phyloP scores from a whole-genome alignment of 2,888 invertebrate genomes.

The Amiota communis region DNA sequence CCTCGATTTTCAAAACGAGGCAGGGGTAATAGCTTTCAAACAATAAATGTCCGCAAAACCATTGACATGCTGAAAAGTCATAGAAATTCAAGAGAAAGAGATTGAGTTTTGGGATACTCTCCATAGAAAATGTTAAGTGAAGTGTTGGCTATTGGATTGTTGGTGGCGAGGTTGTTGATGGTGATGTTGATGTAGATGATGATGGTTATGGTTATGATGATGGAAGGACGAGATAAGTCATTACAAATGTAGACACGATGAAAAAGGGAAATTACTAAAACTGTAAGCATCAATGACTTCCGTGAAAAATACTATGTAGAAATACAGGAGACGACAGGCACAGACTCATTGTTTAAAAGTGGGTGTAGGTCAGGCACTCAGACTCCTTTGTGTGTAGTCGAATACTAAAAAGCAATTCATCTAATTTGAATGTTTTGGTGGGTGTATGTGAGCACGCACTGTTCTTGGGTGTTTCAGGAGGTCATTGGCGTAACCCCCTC shows the following conservation, averaged over 20 bases:
- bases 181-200: too few relatives aligned
- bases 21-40: constrained; percentile 72
- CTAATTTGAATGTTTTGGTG: constrained; percentile 69
- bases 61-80: constrained; percentile 68
- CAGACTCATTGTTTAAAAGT: constrained; percentile 19
- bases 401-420: constrained; percentile 67
- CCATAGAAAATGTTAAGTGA: neutral
- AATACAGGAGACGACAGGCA: neutral
- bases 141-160: neutral
- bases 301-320: constrained; percentile 36
- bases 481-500: constrained; percentile 18
- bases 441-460: too few relatives aligned
- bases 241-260: constrained; percentile 58
- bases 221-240: constrained; percentile 64
- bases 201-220: constrained; percentile 27
- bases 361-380: constrained; percentile 4
- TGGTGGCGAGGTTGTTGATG: too few relatives aligned
- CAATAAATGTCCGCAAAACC: constrained; percentile 73
- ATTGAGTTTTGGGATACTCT: constrained; percentile 32
- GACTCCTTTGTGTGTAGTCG: constrained; percentile 37
- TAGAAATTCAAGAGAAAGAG: constrained; percentile 47
- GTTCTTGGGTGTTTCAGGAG: constrained; percentile 39
- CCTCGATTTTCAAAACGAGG: constrained; percentile 32
- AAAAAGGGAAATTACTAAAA: constrained; percentile 55
- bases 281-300: constrained; percentile 60